Conservation (phyloP, 2,888 invertebrate genomes). For the Lasius platythorax region DNA sequence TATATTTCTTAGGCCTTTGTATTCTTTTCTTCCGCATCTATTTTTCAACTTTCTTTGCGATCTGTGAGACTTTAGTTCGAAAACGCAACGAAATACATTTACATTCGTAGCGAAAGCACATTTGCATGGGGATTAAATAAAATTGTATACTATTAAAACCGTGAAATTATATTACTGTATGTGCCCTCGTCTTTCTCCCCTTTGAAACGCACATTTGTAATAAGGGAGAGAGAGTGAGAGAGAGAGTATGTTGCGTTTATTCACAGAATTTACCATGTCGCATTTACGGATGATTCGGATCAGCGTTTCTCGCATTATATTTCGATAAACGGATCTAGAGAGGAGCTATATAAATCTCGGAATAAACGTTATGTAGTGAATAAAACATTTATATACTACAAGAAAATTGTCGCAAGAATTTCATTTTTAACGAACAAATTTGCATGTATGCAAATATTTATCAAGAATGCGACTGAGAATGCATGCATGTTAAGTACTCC, state of each 20-base stretch:
- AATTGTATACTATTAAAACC: constrained; percentile 13
- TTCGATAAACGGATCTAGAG: neutral
- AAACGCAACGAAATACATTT: constrained; percentile 43
- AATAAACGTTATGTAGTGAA: neutral
- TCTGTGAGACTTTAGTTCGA: neutral
- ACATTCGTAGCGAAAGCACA: constrained; percentile 29
- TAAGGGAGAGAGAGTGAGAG: neutral
- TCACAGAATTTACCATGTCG: constrained; percentile 12
- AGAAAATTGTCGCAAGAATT: constrained; percentile 1
- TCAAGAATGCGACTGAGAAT: neutral
- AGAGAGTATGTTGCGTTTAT: constrained; percentile 6
- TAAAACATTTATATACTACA: constrained; percentile 16
- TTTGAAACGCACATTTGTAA: constrained; percentile 51
- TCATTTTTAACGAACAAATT: constrained; percentile 21
- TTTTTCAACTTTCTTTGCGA: constrained; percentile 5
- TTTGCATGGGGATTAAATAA: constrained; percentile 13
- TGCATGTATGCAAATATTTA: constrained; percentile 11
- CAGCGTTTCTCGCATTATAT: neutral
- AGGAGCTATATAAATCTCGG: neutral
- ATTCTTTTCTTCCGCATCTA: neutral
- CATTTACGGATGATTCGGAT: constrained; percentile 16
- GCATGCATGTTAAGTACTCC: neutral
- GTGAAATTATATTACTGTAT: constrained; percentile 16
- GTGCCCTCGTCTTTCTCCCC: constrained; percentile 17
- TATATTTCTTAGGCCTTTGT: neutral